Evolutionary conservation across 2,113 vertebrate genomes (phyloP), one percentile per base, ranked within the genome.

Genomic region (Rhineura floridana): DNA sequence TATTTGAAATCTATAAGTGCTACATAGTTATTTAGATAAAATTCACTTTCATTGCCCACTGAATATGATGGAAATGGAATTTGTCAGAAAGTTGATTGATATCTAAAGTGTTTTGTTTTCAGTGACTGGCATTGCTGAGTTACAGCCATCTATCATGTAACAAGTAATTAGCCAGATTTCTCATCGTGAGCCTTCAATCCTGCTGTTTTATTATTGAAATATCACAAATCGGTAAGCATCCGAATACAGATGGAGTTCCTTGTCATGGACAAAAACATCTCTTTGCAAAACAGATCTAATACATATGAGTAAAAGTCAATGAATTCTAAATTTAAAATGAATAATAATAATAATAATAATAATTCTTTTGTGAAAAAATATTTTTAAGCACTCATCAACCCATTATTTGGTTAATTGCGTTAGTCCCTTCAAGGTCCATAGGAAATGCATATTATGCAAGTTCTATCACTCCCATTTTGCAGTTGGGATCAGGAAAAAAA

Each of bases 141-240:
- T 97, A 95, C 94, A 96, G 95, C 96, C 96, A 97, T 97, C 96
- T 97, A 97, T 97, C 97, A 97, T 97, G 96, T 96, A 97, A 95
- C 96, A 97, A 96, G 97, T 97, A 97, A 97, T 97, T 97, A 96
- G 95, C 95, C 95, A 97, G 96, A 97, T 98, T 97, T 97, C 97
- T 96, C 97, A 97, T 97, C 97, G 96, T 97, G 97, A 97, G 97
- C 96, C 95, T 94, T 95, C 93, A 96, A 95, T 96, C 97, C 97
- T 95, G 97, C 97, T 97, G 97, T 97, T 97, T 97, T 97, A 97
- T 97, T 97, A 97, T 97, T 97, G 95, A 97, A 97, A 97, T 95
- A 96, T 93, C 95, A 95, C 96, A 97, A 97, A 96, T 94, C 94
- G 93, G 95, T 95, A 96, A 95, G 95, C 95, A 95, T 96, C 93